These are phyloP conservation scores for Drosophila novamexicana DNA, from an alignment of 1,140 invertebrate species.

Conservation along the genomic window DNA sequence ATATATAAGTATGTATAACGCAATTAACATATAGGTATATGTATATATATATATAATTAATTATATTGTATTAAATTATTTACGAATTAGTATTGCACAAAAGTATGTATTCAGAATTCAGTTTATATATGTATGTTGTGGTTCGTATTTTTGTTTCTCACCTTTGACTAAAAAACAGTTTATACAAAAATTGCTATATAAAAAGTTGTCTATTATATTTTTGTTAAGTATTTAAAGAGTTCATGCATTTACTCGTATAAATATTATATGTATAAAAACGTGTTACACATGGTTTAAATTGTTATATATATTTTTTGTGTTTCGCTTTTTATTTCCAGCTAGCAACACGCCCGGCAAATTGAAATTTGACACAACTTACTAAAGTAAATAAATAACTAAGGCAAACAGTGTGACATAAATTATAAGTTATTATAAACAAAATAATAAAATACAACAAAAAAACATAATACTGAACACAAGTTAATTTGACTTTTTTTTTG, in stretches of 20 bases:
- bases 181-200: slow-evolving; percentile 80
- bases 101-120: slow-evolving; percentile 60
- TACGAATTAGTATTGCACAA: slow-evolving; percentile 79
- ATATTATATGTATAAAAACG: slow-evolving; percentile 43
- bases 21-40: slow-evolving; percentile 56
- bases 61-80: slow-evolving; percentile 50
- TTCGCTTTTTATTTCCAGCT: slow-evolving; percentile 16
- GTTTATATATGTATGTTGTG: slow-evolving; percentile 46
- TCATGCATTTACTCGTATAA: slow-evolving; percentile 47
- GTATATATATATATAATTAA: slow-evolving; percentile 34
- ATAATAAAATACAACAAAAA: slow-evolving; percentile 28
- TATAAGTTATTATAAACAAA: slow-evolving; percentile 41
- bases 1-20: slow-evolving; percentile 33
- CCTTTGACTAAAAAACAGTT: slow-evolving; percentile 72
- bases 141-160: slow-evolving; percentile 16
- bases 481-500: slow-evolving; percentile 45
- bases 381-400: slow-evolving; percentile 53
- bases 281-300: slow-evolving; percentile 20
- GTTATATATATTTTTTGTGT: slow-evolving; percentile 29
- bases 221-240: slow-evolving; percentile 62
- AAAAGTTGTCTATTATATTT: slow-evolving; percentile 70
- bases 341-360: slow-evolving; percentile 53
- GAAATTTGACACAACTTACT: slow-evolving; percentile 34
- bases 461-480: slow-evolving; percentile 78
- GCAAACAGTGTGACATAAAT: slow-evolving; percentile 28